Percentiles rank a stretch among this genome's conserved stretches.
These are phyloP conservation scores for Nettapus auritus DNA, from an alignment of 2,113 vertebrate species.

Conservation along the genomic window DNA sequence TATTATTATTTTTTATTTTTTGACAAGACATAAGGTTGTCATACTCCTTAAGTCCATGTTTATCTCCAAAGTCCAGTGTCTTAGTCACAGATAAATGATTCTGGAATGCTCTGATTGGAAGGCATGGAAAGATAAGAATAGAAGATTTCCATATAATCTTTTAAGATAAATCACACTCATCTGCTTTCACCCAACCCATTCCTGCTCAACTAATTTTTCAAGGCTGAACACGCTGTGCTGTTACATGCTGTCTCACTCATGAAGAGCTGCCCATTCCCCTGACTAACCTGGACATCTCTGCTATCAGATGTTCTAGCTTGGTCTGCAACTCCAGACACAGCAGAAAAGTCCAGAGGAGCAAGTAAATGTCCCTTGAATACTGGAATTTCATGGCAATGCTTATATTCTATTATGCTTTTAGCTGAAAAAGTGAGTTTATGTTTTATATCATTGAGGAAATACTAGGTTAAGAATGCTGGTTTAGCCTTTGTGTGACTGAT, in stretches of 20 bases:
- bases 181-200: neutral
- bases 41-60: accelerated
- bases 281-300: neutral
- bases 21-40: too few relatives aligned
- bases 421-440: neutral
- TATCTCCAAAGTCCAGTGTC: neutral
- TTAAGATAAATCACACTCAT: neutral
- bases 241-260: accelerated
- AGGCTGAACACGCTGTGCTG: accelerated
- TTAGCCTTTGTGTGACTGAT: neutral
- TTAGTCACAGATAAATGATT: neutral
- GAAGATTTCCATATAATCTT: neutral
- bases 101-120: neutral
- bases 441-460: neutral
- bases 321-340: neutral
- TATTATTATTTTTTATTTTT: neutral
- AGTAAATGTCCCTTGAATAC: neutral
- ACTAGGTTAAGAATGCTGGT: neutral
- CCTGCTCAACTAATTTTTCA: neutral
- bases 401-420: neutral
- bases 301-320: neutral
- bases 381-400: neutral
- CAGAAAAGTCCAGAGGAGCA: neutral
- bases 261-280: neutral
- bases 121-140: neutral